A percentile compares a stretch with the other conserved stretches of the same genome.
phyloP scores from a whole-genome alignment of 2,797 vertebrate species.

The Diceros bicornis region DNA sequence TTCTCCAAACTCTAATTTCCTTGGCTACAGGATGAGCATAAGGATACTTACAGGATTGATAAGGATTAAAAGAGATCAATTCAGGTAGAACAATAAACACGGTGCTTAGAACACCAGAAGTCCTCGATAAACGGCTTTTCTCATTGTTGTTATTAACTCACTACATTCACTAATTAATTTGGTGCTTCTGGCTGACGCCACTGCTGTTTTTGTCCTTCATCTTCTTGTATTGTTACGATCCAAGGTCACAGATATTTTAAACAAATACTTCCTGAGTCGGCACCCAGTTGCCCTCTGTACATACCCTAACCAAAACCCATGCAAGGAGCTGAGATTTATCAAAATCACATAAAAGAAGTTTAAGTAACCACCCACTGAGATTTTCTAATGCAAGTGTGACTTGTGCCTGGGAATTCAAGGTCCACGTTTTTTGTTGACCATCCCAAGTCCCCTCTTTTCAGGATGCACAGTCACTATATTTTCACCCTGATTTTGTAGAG shows the following conservation, averaged over 20 bases:
- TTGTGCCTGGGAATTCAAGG: neutral
- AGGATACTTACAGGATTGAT: neutral
- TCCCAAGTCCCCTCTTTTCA: neutral
- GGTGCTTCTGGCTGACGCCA: neutral
- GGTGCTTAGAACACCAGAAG: neutral
- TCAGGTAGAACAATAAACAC: neutral
- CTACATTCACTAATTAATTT: neutral
- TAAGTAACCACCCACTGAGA: neutral
- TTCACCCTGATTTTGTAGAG: neutral
- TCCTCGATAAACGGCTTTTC: accelerated
- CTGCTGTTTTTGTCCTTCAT: neutral
- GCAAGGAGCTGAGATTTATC: neutral
- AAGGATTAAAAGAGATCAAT: neutral
- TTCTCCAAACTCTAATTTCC: neutral
- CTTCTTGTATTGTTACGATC: neutral
- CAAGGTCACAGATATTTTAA: neutral
- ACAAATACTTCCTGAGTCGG: neutral
- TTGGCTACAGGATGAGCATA: neutral
- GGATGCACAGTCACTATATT: neutral
- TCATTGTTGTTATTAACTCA: neutral
- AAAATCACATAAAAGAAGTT: neutral
- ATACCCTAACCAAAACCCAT: accelerated
- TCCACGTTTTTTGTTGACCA: neutral
- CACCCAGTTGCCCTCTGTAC: neutral
- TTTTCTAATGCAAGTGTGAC: neutral